A percentile compares a stretch with the other conserved stretches of the same genome.
Evolutionary conservation across 2,888 invertebrate species (phyloP).

Genomic region (Leptodirus hochenwartii): DNA sequence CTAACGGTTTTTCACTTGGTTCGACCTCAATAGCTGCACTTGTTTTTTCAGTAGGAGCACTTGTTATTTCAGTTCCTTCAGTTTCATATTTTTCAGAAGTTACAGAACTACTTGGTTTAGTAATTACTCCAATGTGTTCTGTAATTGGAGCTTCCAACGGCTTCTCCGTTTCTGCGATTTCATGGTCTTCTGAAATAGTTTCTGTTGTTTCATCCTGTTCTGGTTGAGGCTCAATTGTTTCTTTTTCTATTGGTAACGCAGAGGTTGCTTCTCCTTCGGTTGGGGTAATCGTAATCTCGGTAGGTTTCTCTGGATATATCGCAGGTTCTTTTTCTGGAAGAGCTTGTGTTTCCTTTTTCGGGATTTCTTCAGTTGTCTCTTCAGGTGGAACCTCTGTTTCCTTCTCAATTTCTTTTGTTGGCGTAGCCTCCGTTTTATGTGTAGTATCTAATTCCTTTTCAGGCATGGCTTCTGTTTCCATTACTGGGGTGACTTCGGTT

Average conservation of each 20-base stretch:
- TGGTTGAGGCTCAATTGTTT: constrained; percentile 5
- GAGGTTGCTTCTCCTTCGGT: constrained; percentile 6
- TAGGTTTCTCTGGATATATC: constrained; percentile 6
- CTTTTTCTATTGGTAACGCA: constrained; percentile 7
- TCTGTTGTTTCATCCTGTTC: constrained; percentile 6
- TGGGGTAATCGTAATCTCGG: too few relatives aligned
- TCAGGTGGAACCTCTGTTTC: constrained; percentile 3
- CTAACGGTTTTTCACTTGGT: constrained; percentile 5
- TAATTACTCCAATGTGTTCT: constrained; percentile 2
- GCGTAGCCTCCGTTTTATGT: constrained; percentile 1
- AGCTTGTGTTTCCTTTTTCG: constrained; percentile 6
- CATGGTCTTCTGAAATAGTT: too few relatives aligned
- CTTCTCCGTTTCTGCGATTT: too few relatives aligned
- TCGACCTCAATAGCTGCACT: constrained; percentile 3
- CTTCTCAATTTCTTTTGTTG: constrained; percentile 4
- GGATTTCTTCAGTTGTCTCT: constrained; percentile 6
- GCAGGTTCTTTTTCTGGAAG: constrained; percentile 6
- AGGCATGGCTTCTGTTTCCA: constrained; percentile 6
- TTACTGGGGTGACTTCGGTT: constrained; percentile 6
- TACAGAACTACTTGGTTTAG: constrained; percentile 7
- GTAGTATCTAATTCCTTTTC: neutral
- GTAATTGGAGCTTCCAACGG: constrained; percentile 7
- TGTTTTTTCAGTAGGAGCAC: constrained; percentile 6
- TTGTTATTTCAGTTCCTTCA: constrained; percentile 1
- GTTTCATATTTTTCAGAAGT: constrained; percentile 6